phyloP scores from a whole-genome alignment of 2,797 vertebrate species.

The Lutjanus argentimaculatus region DNA sequence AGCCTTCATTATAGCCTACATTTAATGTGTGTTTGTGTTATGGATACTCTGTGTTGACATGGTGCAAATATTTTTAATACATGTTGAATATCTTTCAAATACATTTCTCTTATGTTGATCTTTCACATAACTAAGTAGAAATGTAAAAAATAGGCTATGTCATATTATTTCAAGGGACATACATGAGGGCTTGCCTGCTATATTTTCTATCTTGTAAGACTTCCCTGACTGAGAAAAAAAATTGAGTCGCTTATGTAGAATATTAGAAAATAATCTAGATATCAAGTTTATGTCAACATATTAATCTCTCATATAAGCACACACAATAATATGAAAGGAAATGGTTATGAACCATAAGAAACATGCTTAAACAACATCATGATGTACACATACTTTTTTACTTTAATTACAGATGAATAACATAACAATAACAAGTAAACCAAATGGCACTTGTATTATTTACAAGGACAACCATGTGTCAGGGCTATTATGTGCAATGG shows the following conservation, averaged over 20 bases:
- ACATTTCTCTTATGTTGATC: too few species aligned
- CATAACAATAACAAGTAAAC: constrained; percentile 25
- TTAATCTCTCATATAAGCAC: not conserved
- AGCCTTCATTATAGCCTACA: too few species aligned
- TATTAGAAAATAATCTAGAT: not conserved
- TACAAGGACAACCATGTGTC: constrained; percentile 48
- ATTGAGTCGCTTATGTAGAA: not conserved
- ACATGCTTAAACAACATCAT: not conserved
- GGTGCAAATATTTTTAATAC: too few species aligned
- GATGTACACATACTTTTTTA: constrained; percentile 1
- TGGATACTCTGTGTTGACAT: too few species aligned
- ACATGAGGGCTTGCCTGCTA: too few species aligned
- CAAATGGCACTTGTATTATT: constrained; percentile 54
- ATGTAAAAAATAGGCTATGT: too few species aligned
- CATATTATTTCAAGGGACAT: too few species aligned
- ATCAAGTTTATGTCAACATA: not conserved
- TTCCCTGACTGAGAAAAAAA: too few species aligned
- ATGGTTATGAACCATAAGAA: not conserved
- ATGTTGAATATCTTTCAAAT: too few species aligned
- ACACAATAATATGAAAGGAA: not conserved
- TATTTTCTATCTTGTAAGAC: too few species aligned
- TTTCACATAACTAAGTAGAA: too few species aligned
- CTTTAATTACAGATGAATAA: constrained; percentile 54
- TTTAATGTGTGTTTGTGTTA: too few species aligned
- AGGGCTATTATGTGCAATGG: not conserved